Evolutionary conservation across 1,140 invertebrate species (phyloP).

Genomic region (Sitobion miscanthi): DNA sequence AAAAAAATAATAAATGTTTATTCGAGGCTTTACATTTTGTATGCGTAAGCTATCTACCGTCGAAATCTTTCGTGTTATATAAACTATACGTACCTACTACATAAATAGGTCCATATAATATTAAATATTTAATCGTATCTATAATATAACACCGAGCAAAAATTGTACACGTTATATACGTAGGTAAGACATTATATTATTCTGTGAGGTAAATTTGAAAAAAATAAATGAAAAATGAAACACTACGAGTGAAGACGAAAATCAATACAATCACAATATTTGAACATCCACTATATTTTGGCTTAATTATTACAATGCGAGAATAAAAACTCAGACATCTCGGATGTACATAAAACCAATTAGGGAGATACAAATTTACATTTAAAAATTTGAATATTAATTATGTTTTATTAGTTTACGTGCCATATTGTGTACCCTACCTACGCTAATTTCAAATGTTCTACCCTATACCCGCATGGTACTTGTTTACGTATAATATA

Average conservation of each 20-base stretch:
- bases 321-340: neutral
- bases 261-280: neutral
- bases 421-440: neutral
- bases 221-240: neutral
- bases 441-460: neutral
- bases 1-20: neutral
- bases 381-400: neutral
- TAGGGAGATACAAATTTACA: neutral
- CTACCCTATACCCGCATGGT: neutral
- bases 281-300: neutral
- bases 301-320: neutral
- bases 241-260: neutral
- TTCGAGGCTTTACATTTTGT: neutral
- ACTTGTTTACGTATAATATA: neutral
- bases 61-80: neutral
- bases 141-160: neutral
- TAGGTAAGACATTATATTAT: neutral
- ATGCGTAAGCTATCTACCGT: neutral
- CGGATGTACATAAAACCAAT: neutral
- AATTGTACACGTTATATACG: neutral
- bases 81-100: neutral
- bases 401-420: neutral
- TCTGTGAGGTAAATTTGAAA: neutral
- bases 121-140: neutral
- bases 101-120: neutral